These are phyloP conservation scores for Meloidogyne chitwoodi DNA, from an alignment of 1,140 invertebrate species.

Conservation along the genomic window DNA sequence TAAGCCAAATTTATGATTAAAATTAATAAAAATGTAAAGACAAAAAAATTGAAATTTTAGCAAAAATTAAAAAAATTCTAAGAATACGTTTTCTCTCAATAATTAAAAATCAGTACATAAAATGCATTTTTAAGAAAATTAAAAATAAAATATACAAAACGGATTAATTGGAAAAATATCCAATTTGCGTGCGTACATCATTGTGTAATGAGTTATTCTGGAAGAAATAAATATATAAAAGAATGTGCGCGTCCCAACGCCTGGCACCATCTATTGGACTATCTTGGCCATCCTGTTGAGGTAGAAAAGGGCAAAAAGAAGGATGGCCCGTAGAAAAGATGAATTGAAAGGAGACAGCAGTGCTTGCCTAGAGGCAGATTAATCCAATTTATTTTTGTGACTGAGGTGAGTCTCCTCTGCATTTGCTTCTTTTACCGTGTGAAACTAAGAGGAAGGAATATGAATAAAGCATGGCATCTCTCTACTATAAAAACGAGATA, in stretches of 20 bases:
- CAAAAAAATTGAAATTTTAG: too few species aligned
- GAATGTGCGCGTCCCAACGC: background rate
- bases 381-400: slow-evolving; percentile 19
- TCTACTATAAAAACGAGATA: background rate
- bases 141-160: too few species aligned
- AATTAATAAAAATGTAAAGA: too few species aligned
- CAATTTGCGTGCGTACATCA: background rate
- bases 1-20: too few species aligned
- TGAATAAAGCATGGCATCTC: background rate
- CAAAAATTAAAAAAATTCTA: too few species aligned
- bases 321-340: background rate
- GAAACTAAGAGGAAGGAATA: background rate
- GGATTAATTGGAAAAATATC: too few species aligned
- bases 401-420: background rate
- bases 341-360: background rate
- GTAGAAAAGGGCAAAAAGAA: background rate
- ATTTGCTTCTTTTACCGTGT: background rate
- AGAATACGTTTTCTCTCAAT: too few species aligned
- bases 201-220: background rate
- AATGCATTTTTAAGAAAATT: too few species aligned
- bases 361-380: slow-evolving; percentile 5
- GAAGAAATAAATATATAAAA: slow-evolving; percentile 1
- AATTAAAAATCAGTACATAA: too few species aligned
- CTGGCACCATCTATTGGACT: slow-evolving; percentile 12
- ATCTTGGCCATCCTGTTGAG: background rate